These are phyloP conservation scores for Scaptomyza graminum DNA, from an alignment of 1,140 invertebrate genomes.

Conservation along the genomic window DNA sequence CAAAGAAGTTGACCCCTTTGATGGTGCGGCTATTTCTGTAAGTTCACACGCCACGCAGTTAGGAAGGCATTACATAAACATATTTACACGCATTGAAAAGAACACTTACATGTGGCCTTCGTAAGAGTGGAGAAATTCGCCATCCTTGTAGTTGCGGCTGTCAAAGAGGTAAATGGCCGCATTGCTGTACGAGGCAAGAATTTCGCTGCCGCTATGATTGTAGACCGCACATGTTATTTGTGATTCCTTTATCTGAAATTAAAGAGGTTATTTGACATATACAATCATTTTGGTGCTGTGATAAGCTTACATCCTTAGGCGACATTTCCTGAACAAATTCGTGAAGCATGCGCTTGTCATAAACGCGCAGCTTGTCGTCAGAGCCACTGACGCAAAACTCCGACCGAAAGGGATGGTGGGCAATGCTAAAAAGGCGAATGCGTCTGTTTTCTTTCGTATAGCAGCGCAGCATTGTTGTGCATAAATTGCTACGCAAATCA, in stretches of 20 bases:
- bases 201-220: slow-evolving; percentile 95
- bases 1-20: slow-evolving; percentile 97
- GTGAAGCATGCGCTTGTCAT: slow-evolving; percentile 88
- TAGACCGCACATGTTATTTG: slow-evolving; percentile 95
- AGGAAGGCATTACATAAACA: too few relatives aligned
- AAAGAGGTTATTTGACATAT: slow-evolving; percentile 1
- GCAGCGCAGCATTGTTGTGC: slow-evolving; percentile 42
- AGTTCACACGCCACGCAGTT: background rate
- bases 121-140: slow-evolving; percentile 90
- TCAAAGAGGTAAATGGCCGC: slow-evolving; percentile 97
- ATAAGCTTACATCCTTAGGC: slow-evolving; percentile 74
- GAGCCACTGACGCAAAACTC: slow-evolving; percentile 93
- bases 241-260: slow-evolving; percentile 33
- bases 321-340: slow-evolving; percentile 84
- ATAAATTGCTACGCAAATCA: slow-evolving; percentile 89
- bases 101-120: slow-evolving; percentile 87
- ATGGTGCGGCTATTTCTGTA: slow-evolving; percentile 90
- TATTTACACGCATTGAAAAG: background rate
- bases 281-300: background rate
- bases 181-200: slow-evolving; percentile 96
- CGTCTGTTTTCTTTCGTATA: slow-evolving; percentile 77
- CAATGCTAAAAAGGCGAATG: slow-evolving; percentile 92
- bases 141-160: slow-evolving; percentile 84
- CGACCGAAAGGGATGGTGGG: slow-evolving; percentile 91
- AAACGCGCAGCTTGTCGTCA: slow-evolving; percentile 87